Evolutionary conservation across 92 coral and sea anemone genomes (phyloP).

Genomic region (Metridium senile): DNA sequence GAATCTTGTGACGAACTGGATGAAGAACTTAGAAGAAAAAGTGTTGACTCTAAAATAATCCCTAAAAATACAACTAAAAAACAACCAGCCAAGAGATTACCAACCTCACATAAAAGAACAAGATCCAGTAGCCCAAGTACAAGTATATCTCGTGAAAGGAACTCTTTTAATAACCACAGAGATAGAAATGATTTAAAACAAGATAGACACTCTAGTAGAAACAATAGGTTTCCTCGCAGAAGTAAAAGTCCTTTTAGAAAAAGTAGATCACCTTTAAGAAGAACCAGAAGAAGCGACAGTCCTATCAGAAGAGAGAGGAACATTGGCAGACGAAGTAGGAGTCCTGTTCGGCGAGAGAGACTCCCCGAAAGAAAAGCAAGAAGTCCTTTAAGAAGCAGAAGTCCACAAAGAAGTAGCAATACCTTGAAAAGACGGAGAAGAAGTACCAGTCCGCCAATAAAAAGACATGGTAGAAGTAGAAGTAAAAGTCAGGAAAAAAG

Average conservation of each 20-base stretch:
- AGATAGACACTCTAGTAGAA: slow-evolving; percentile 13
- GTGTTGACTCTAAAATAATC: slow-evolving; percentile 62
- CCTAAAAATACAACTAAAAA: slow-evolving; percentile 9
- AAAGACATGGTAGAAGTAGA: background rate
- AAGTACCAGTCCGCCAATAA: background rate
- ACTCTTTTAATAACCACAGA: slow-evolving; percentile 12
- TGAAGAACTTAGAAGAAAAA: slow-evolving; percentile 54
- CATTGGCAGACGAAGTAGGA: slow-evolving; percentile 2
- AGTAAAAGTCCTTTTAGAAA: slow-evolving; percentile 3
- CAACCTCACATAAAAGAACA: slow-evolving; percentile 25
- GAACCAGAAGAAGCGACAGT: slow-evolving; percentile 26
- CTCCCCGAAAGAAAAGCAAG: background rate
- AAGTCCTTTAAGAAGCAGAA: slow-evolving; percentile 3
- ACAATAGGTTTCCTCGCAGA: slow-evolving; percentile 6
- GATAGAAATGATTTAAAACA: slow-evolving; percentile 6
- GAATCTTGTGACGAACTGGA: slow-evolving; percentile 69
- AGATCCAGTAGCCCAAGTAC: slow-evolving; percentile 34
- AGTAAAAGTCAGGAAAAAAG: slow-evolving; percentile 35
- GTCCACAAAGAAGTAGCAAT: slow-evolving; percentile 15
- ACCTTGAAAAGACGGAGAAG: background rate
- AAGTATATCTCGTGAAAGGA: slow-evolving; percentile 29
- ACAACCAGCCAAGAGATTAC: background rate
- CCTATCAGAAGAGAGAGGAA: slow-evolving; percentile 8
- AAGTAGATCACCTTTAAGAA: slow-evolving; percentile 10
- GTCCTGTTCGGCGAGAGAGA: slow-evolving; percentile 3